Percentiles rank a stretch among this genome's conserved stretches.
phyloP scores from a whole-genome alignment of 1,140 invertebrate species.

The Drosophila teissieri region DNA sequence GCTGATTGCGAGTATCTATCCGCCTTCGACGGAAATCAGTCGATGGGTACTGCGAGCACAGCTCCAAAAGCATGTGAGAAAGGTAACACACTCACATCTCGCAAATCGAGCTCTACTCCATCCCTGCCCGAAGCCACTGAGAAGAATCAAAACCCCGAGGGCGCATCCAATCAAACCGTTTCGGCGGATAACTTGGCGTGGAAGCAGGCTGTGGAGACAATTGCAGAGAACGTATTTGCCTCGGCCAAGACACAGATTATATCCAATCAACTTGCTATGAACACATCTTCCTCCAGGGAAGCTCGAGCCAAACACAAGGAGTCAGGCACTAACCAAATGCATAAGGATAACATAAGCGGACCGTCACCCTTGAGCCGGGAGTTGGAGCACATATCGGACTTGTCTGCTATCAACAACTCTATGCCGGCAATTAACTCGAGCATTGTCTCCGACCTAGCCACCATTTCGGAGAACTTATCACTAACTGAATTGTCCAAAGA shows the following conservation, averaged over 20 bases:
- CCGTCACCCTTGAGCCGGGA: slow-evolving; percentile 85
- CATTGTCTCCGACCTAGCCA: slow-evolving; percentile 89
- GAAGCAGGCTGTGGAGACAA: slow-evolving; percentile 95
- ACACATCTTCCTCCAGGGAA: slow-evolving; percentile 30
- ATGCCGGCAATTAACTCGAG: slow-evolving; percentile 82
- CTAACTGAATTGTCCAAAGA: slow-evolving; percentile 86
- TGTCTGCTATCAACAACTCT: slow-evolving; percentile 89
- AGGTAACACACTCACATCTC: slow-evolving; percentile 88
- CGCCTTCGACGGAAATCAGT: slow-evolving; percentile 79
- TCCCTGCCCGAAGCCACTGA: slow-evolving; percentile 95
- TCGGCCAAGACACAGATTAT: slow-evolving; percentile 92
- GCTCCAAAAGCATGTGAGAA: slow-evolving; percentile 85
- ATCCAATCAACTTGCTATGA: slow-evolving; percentile 85
- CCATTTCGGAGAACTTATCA: slow-evolving; percentile 92
- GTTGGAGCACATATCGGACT: slow-evolving; percentile 86
- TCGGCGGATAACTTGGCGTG: slow-evolving; percentile 95
- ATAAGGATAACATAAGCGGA: slow-evolving; percentile 67
- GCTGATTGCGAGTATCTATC: slow-evolving; percentile 87
- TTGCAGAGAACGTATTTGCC: slow-evolving; percentile 93
- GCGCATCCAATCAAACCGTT: slow-evolving; percentile 95
- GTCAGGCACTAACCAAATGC: slow-evolving; percentile 51
- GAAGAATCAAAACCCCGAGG: slow-evolving; percentile 87
- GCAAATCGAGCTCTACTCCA: slow-evolving; percentile 97
- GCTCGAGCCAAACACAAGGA: slow-evolving; percentile 57
- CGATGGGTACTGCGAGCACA: slow-evolving; percentile 26